Base-by-base conservation (phyloP, 2,888 invertebrate genomes). In the Allygus modestus region DNA sequence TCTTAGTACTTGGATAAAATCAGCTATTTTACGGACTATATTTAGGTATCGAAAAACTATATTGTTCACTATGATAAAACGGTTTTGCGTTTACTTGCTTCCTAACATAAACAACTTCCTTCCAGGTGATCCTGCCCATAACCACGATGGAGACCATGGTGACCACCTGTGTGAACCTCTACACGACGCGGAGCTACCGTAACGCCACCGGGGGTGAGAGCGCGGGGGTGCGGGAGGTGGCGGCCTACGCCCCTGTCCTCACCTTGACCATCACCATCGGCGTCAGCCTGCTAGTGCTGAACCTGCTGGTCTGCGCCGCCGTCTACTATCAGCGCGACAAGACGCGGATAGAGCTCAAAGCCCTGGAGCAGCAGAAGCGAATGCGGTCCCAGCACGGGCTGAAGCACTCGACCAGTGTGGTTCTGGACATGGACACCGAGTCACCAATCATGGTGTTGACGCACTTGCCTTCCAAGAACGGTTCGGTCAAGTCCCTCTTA, bases 261-360 rank as follows among this genome's bases (percentile, higher is more conserved):
- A 94, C 94, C 89, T 94, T 95, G 0, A 95, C 95, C 0, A 95
- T 96, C 86, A 96, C 95, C 17, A 95, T 96, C 79, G 96, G 96
- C 7, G 96, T 96, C 89, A 95, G 96, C 0, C 91, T 97, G 84
- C 92, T 96, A 82, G 95, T 96, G 87, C 91, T 96, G 41, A 96
- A 96, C 90, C 94, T 96, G 81, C 91, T 96, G 65, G 95, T 96
- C 89, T 96, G 96, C 89, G 96, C 96, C 81, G 96, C 96, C 2
- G 95, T 96, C 15, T 96, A 96, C 90, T 96, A 96, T 89, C 96
- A 96, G 90, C 90, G 94, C 83, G 94, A 94, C 88, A 95, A 95
- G 90, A 94, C 95, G 79, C 92, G 95, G 87, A 92, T 95, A 88
- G 96, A 96, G 51, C 73, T 83, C 26, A 83, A 83, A 26, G 54